A percentile compares a stretch with the other conserved stretches of the same genome.
Conservation (phyloP, 2,113 vertebrate species). For the Hemichromis elongatus region DNA sequence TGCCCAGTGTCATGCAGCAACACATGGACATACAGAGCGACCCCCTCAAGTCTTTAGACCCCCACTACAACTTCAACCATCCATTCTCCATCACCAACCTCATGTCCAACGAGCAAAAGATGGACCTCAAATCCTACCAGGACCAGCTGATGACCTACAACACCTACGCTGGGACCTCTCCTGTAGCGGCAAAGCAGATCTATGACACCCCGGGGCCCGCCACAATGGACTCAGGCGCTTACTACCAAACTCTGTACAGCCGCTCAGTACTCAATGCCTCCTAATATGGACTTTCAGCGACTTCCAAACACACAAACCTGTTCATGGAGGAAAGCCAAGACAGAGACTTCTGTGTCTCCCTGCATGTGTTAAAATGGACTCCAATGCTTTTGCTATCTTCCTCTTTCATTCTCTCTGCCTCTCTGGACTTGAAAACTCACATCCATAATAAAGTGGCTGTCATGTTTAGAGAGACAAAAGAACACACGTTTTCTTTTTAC, state of each 20-base stretch:
- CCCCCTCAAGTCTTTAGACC: slow-evolving; percentile 83
- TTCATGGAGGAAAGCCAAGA: slow-evolving; percentile 16
- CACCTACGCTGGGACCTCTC: slow-evolving; percentile 65
- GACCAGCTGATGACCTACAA: slow-evolving; percentile 82
- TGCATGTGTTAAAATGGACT: slow-evolving; percentile 52
- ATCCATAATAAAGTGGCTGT: slow-evolving; percentile 48
- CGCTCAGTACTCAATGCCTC: slow-evolving; percentile 86
- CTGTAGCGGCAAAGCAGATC: slow-evolving; percentile 73
- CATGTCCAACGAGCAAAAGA: slow-evolving; percentile 87
- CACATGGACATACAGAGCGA: slow-evolving; percentile 84
- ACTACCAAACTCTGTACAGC: slow-evolving; percentile 87
- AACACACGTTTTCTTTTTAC: neutral
- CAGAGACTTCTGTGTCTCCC: slow-evolving; percentile 21
- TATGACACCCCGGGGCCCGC: slow-evolving; percentile 74
- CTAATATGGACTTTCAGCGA: slow-evolving; percentile 50
- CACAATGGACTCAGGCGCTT: slow-evolving; percentile 77
- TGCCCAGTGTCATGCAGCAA: slow-evolving; percentile 74
- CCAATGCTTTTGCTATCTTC: slow-evolving; percentile 12
- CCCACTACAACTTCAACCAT: slow-evolving; percentile 90
- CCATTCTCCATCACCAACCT: slow-evolving; percentile 91
- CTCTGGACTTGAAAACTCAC: slow-evolving; percentile 33
- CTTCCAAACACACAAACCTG: neutral
- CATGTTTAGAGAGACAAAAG: slow-evolving; percentile 16
- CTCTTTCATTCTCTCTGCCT: slow-evolving; percentile 1
- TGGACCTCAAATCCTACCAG: slow-evolving; percentile 82